phyloP scores from a whole-genome alignment of 1,140 invertebrate genomes.

The Zaprionus ornatus region DNA sequence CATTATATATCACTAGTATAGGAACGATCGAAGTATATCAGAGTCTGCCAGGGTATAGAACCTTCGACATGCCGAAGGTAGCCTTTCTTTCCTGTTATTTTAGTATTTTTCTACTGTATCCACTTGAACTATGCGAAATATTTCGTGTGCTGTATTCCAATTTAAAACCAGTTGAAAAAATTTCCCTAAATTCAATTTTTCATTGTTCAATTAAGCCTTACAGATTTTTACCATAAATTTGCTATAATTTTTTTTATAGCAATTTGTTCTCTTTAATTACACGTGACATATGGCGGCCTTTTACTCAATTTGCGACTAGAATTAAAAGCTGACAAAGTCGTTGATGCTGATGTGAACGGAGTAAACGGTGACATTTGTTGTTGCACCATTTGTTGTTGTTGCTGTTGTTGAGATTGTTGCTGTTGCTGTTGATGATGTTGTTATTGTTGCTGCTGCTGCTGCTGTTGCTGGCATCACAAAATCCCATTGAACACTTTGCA shows the following conservation, averaged over 20 bases:
- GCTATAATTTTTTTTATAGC: neutral
- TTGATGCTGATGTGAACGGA: conserved; percentile 64
- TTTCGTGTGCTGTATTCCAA: too few relatives aligned
- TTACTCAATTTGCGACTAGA: conserved; percentile 26
- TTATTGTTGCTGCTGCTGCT: conserved; percentile 1
- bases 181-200: neutral
- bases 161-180: neutral
- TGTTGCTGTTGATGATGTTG: neutral
- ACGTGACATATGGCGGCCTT: conserved; percentile 8
- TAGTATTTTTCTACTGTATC: too few relatives aligned
- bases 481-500: conserved; percentile 58
- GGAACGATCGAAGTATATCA: too few relatives aligned
- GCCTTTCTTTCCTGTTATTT: too few relatives aligned
- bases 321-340: conserved; percentile 60
- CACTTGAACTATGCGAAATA: too few relatives aligned
- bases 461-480: conserved; percentile 29
- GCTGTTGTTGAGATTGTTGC: conserved; percentile 13
- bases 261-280: conserved; percentile 44
- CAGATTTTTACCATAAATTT: neutral
- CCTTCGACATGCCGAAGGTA: too few relatives aligned
- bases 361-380: conserved; percentile 48
- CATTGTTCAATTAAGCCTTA: neutral
- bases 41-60: too few relatives aligned
- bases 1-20: too few relatives aligned
- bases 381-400: conserved; percentile 15